Evolutionary conservation across 2,888 invertebrate species (phyloP).

Genomic region (Pyrrhia umbra): DNA sequence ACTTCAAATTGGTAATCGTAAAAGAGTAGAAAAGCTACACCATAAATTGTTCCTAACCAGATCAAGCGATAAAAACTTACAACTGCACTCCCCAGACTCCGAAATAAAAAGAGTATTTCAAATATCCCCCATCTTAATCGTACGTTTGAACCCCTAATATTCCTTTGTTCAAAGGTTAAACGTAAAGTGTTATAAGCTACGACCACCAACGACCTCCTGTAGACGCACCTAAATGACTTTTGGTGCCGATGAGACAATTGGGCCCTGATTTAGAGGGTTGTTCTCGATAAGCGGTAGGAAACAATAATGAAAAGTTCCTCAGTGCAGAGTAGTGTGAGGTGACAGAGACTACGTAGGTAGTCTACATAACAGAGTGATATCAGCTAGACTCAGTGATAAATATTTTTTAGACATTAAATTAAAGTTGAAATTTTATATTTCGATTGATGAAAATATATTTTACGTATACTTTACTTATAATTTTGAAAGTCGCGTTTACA

Average conservation of each 20-base stretch:
- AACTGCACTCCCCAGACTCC: conserved; percentile 39
- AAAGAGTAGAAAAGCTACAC: neutral
- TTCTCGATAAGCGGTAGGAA: conserved; percentile 63
- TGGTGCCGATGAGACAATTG: conserved; percentile 76
- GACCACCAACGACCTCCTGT: conserved; percentile 39
- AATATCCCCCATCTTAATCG: conserved; percentile 49
- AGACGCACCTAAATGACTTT: conserved; percentile 69
- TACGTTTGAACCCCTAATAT: conserved; percentile 56
- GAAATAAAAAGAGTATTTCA: conserved; percentile 36
- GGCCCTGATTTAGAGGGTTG: conserved; percentile 75
- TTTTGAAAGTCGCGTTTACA: neutral
- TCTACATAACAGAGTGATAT: too few species aligned
- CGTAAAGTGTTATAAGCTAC: conserved; percentile 58
- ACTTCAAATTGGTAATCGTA: neutral
- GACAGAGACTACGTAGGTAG: conserved; percentile 23
- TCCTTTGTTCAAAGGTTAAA: conserved; percentile 63
- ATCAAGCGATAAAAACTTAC: conserved; percentile 49
- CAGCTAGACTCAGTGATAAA: too few species aligned
- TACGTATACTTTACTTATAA: neutral
- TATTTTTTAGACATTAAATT: too few species aligned
- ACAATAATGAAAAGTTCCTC: conserved; percentile 62
- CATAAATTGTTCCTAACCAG: conserved; percentile 32
- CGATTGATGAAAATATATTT: neutral
- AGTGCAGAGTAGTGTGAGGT: conserved; percentile 42
- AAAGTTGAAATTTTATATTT: too few species aligned